Base-by-base conservation (phyloP, 2,888 invertebrate genomes). In the Mythimna lalbum region DNA sequence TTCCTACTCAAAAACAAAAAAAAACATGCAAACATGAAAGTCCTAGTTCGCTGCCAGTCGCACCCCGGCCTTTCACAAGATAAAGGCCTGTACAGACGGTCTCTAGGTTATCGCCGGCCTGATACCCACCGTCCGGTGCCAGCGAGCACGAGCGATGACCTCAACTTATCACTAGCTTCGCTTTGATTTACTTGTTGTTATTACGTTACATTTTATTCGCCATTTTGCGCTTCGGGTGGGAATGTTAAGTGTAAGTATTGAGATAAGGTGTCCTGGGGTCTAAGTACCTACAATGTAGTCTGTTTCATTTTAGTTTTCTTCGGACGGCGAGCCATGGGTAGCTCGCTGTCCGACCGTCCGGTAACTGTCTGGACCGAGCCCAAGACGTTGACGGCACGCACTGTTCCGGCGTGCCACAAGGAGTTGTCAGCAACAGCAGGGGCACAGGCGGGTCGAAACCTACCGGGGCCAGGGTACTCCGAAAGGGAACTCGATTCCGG, bases 111-210 rank as follows among this genome's bases (percentile, higher is more conserved):
- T 91, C 91, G 67, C 62, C n/a, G 62, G 50, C 56, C 64, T 63
- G 90, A 90, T 90, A 90, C 65, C 80, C 67, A 60, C 82, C 87
- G 86, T 90, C 90, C 90, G 90, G 90, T 82, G 78, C 80, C 78
- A 68, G 72, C 71, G 72, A 75, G 73, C 77, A 78, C 86, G 88
- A 82, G 70, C 88, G 81, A 77, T 82, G 86, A 87, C 88, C 88
- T 78, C 80, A 56, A 59, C 69, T 80, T 83, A 86, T 88, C 86
- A 76, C 73, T 68, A 64, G 75, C 72, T 72, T 69, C 56, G 52
- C 83, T 84, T 82, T 85, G 84, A 85, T 87, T 88, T 82, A 83
- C 79, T 85, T 74, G 70, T 77, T 76, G 56, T 75, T 63, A 67
- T 63, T 57, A 69, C 19, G 73, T 63, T 79, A 69, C 50, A 80